Conservation (phyloP, 2,113 vertebrate genomes). For the Myanophis thanlyinensis region DNA sequence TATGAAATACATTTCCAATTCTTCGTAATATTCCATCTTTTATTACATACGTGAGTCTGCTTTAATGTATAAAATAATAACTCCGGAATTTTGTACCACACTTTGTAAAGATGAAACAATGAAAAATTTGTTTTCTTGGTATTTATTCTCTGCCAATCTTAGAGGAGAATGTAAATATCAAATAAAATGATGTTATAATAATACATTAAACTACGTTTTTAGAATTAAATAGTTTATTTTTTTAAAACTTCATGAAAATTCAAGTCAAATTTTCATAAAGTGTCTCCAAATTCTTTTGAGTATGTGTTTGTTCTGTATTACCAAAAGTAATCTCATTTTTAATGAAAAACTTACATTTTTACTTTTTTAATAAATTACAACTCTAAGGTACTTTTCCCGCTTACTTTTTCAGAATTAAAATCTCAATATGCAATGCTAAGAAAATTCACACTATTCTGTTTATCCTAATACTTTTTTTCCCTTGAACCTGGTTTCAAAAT, state of each 20-base stretch:
- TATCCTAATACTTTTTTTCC: neutral
- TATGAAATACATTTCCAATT: neutral
- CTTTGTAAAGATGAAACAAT: neutral
- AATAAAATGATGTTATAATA: neutral
- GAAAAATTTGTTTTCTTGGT: neutral
- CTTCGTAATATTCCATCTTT: neutral
- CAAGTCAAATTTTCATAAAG: neutral
- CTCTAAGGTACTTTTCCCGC: constrained; percentile 14
- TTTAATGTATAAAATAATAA: neutral
- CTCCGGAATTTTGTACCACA: neutral
- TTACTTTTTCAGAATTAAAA: constrained; percentile 6
- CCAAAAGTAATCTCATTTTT: neutral
- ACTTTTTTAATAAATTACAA: constrained; percentile 37
- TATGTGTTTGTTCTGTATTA: neutral
- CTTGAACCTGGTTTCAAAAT: neutral
- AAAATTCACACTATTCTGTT: neutral
- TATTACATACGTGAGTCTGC: neutral
- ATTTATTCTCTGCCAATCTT: neutral
- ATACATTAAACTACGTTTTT: neutral
- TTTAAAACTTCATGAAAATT: neutral
- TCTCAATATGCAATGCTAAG: neutral
- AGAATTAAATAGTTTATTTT: neutral
- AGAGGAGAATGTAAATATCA: neutral
- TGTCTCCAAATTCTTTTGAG: neutral
- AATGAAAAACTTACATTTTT: constrained; percentile 24